Percentiles rank a stretch among this genome's conserved stretches.
phyloP scores from a whole-genome alignment of 1,140 invertebrate genomes.

The Physella acuta region DNA sequence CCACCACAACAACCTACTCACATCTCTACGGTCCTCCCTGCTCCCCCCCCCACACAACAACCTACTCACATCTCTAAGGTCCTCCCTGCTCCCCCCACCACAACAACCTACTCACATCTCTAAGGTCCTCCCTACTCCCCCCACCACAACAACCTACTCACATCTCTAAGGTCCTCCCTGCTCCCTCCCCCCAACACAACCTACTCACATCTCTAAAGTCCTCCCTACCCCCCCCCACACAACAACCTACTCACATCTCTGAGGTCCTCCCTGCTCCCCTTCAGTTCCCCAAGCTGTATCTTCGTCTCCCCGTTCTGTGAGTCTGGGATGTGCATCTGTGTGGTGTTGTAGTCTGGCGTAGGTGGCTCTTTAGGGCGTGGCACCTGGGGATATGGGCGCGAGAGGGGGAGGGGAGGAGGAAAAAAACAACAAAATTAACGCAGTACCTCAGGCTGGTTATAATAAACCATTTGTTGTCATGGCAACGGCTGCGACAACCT shows the following conservation, averaged over 20 bases:
- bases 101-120: too few relatives aligned
- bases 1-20: too few relatives aligned
- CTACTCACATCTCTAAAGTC: neutral
- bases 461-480: too few relatives aligned
- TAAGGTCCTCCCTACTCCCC: neutral
- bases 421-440: too few relatives aligned
- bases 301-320: neutral
- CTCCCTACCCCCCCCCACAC: neutral
- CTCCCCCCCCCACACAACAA: too few relatives aligned
- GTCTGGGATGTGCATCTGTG: slow-evolving; percentile 5
- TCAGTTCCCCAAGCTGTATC: neutral
- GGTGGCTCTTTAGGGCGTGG: slow-evolving; percentile 10
- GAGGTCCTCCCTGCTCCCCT: slow-evolving; percentile 6
- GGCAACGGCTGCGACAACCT: too few relatives aligned
- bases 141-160: neutral
- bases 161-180: neutral
- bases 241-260: slow-evolving; percentile 5
- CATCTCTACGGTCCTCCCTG: too few relatives aligned
- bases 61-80: too few relatives aligned
- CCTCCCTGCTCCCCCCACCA: too few relatives aligned
- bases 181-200: neutral
- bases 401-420: too few relatives aligned
- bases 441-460: too few relatives aligned
- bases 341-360: slow-evolving; percentile 13
- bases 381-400: too few relatives aligned